These are phyloP conservation scores for Catocala fraxini DNA, from an alignment of 2,888 invertebrate species.

Conservation along the genomic window DNA sequence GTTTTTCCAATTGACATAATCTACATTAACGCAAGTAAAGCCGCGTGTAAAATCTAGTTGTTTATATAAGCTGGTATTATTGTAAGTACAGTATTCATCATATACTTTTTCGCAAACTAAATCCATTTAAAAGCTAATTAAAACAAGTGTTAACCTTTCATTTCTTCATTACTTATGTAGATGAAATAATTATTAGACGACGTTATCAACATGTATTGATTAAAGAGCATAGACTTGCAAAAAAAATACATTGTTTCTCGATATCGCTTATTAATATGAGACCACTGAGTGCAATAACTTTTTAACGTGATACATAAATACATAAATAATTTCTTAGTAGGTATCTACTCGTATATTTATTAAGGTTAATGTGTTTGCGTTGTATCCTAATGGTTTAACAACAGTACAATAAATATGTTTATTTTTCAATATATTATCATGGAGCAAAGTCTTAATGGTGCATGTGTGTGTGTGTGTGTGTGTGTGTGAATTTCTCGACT, in stretches of 20 bases:
- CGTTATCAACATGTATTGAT: slow-evolving; percentile 6
- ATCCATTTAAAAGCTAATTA: neutral
- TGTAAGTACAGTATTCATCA: too few relatives aligned
- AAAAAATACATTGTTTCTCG: slow-evolving; percentile 14
- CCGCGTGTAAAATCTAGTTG: too few relatives aligned
- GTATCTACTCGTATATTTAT: neutral
- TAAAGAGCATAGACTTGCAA: neutral
- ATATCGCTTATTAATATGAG: neutral
- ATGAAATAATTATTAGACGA: slow-evolving; percentile 3
- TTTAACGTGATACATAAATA: neutral
- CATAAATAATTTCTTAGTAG: neutral
- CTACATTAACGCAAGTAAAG: too few relatives aligned
- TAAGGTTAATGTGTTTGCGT: neutral
- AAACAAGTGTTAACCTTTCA: neutral
- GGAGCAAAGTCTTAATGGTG: too few relatives aligned
- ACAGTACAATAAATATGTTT: too few relatives aligned
- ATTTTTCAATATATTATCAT: too few relatives aligned
- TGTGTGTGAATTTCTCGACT: too few relatives aligned
- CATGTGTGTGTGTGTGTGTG: too few relatives aligned
- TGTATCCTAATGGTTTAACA: too few relatives aligned
- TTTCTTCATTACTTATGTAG: slow-evolving; percentile 6
- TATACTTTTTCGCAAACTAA: too few relatives aligned
- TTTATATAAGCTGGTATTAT: too few relatives aligned
- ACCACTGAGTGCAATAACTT: slow-evolving; percentile 1
- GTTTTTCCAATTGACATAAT: too few relatives aligned